Conservation (phyloP, 1,140 invertebrate genomes). For the Acromyrmex heyeri region DNA sequence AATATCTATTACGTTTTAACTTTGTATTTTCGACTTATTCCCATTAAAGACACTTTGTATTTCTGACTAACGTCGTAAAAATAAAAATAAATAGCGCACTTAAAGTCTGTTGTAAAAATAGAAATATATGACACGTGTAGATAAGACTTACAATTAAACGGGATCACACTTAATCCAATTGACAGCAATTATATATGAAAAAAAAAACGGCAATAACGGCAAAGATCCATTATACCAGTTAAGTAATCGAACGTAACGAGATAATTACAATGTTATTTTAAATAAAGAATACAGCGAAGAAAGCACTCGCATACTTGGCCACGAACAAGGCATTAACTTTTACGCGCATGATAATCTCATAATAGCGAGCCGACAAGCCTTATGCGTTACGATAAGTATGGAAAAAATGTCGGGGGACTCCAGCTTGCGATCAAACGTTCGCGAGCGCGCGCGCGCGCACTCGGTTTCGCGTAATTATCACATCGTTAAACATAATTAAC, state of each 20-base stretch:
- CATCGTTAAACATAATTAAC: conserved; percentile 73
- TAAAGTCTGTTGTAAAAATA: background rate
- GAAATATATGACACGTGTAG: background rate
- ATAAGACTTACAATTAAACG: conserved; percentile 10
- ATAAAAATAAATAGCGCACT: background rate
- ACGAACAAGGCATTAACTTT: conserved; percentile 56
- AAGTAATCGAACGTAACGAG: conserved; percentile 21
- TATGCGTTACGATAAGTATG: conserved; percentile 43
- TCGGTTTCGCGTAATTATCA: conserved; percentile 63
- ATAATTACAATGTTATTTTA: background rate
- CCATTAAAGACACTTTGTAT: background rate
- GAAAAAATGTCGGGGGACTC: conserved; percentile 19
- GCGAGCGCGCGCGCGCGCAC: conserved; percentile 1
- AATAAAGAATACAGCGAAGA: conserved; percentile 33
- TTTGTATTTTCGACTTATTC: background rate
- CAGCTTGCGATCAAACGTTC: conserved; percentile 27
- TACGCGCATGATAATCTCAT: conserved; percentile 50
- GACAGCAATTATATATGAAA: background rate
- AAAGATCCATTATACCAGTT: conserved; percentile 18
- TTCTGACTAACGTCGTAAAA: background rate
- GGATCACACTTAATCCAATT: background rate
- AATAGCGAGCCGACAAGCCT: conserved; percentile 15
- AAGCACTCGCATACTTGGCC: background rate
- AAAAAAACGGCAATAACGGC: background rate
- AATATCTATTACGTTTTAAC: background rate